These are phyloP conservation scores for Corythornis cristatus DNA, from an alignment of 2,113 vertebrate genomes.

Conservation along the genomic window DNA sequence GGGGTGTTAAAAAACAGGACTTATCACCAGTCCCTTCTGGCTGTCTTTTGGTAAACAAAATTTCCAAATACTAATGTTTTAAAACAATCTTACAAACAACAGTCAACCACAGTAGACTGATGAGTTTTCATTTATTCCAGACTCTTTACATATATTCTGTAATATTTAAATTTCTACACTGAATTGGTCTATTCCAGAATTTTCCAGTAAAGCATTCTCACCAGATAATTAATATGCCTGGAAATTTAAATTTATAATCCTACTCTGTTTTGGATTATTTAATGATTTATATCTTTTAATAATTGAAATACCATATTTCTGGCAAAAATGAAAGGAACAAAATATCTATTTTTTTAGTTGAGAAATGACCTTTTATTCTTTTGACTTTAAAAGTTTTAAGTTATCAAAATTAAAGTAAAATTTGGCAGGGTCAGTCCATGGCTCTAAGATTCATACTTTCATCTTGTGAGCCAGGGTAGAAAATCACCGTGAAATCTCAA, in stretches of 20 bases:
- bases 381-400: not conserved
- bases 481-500: not conserved
- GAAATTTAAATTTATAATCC: not conserved
- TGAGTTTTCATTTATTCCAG: not conserved
- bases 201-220: not conserved
- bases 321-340: not conserved
- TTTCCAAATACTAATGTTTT: not conserved
- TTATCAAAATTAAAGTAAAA: not conserved
- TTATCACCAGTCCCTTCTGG: not conserved
- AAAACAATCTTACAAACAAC: conserved; percentile 5
- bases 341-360: not conserved
- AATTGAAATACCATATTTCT: not conserved
- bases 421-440: not conserved
- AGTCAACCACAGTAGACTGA: not conserved
- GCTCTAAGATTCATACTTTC: not conserved
- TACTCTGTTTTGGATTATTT: not conserved
- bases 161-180: not conserved
- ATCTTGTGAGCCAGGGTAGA: not conserved
- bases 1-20: not conserved
- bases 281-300: not conserved
- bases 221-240: not conserved
- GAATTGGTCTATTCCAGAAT: not conserved
- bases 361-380: not conserved
- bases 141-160: not conserved
- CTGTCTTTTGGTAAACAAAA: conserved; percentile 29